These are phyloP conservation scores for Stegodyphus mimosarum DNA, from an alignment of 1,140 invertebrate species.

Conservation along the genomic window DNA sequence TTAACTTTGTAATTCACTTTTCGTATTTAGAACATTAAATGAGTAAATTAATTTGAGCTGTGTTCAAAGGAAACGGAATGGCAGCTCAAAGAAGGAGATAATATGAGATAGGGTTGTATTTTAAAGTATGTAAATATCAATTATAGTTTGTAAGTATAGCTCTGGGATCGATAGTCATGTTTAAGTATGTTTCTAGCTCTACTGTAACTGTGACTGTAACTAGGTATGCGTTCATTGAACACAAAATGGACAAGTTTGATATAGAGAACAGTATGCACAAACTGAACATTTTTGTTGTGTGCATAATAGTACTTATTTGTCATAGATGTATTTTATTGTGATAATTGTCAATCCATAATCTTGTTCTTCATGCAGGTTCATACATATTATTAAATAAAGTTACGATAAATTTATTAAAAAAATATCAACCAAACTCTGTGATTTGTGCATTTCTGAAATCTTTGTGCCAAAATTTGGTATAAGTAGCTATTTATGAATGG, in stretches of 20 bases:
- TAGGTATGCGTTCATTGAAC: neutral
- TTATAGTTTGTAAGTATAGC: constrained; percentile 33
- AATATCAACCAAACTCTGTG: too few species aligned
- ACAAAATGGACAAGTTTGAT: neutral
- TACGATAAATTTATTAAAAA: too few species aligned
- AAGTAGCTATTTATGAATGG: too few species aligned
- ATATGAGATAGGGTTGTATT: too few species aligned
- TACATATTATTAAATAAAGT: too few species aligned
- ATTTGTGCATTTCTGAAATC: too few species aligned
- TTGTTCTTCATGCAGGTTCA: too few species aligned
- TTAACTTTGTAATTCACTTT: neutral
- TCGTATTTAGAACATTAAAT: neutral
- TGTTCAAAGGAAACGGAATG: too few species aligned
- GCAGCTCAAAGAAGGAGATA: too few species aligned
- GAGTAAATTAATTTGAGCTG: too few species aligned
- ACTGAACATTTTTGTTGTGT: constrained; percentile 13
- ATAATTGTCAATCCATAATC: too few species aligned
- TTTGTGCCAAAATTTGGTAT: too few species aligned
- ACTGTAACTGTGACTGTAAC: constrained; percentile 2
- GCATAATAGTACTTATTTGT: constrained; percentile 43
- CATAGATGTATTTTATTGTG: constrained; percentile 6
- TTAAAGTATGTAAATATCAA: constrained; percentile 7
- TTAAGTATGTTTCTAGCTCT: constrained; percentile 23
- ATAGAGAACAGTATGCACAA: neutral
- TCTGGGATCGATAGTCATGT: constrained; percentile 21